Base-by-base conservation (phyloP, 2,113 vertebrate species). In the Amblyopsis rosae region DNA sequence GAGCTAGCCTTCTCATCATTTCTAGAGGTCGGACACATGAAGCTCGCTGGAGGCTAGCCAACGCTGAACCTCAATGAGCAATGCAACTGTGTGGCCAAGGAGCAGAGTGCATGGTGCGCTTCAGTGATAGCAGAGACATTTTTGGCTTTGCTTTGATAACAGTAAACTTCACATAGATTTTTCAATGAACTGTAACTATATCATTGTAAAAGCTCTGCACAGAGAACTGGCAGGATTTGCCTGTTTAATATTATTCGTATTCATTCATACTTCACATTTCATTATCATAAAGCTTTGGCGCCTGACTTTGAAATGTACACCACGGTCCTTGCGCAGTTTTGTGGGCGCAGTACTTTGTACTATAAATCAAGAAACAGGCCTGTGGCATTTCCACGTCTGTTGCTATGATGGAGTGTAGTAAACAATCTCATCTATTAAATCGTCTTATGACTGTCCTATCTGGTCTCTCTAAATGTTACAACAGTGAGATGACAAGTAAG, bases 81-180 rank as follows among this genome's bases (percentile, higher is more conserved):
- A 41, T 8, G 7, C 4, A 0, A 6, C 35, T 6, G 35, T 6
- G 35, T 8, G 7, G 35, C 4, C 1, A 41, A 1, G 7, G 35
- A 41, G 7, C 35, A 41, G 35, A 63, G 62, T 59, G 1, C 54
- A 75, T 57, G 48, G 47, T 53, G n/a, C 9, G 32, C 32, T 41
- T 26, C 26, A 26, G 26, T 26, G 26, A 26, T 26, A 26, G 19
- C 19, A 19, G 58, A 57, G 55, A 6, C 1, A 12, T 73, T 62
- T 26, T 66, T 33, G 59, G 67, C 75, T 81, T 73, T 67, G 56
- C 62, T 78, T 70, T 70, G 47, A 58, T 75, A 26, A 70, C 65
- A 65, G 51, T 80, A 75, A 77, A 82, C 11, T 17, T 62, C 13
- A 11, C 67, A 82, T 82, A 69, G 73, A 79, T 79, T 79, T 61